A percentile compares a stretch with the other conserved stretches of the same genome.
Evolutionary conservation across 2,888 invertebrate genomes (phyloP).

Genomic region (Aspidiotus rigidus): DNA sequence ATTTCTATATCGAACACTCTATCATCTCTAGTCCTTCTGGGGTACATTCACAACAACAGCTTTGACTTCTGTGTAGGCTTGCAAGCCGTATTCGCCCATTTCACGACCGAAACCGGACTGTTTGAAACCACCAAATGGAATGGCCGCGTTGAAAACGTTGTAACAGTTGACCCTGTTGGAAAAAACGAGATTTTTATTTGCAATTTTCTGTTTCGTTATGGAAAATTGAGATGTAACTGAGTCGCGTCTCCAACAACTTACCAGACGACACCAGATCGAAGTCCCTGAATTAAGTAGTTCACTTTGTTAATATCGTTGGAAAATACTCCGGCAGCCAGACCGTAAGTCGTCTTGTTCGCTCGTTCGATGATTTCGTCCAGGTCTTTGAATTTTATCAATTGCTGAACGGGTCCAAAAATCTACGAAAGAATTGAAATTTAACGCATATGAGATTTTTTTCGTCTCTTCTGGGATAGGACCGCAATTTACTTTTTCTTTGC

Average conservation of each 20-base stretch:
- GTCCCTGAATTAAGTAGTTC: conserved; percentile 59
- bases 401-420: conserved; percentile 88
- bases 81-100: conserved; percentile 84
- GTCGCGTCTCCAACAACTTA: conserved; percentile 41
- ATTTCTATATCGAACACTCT: no score
- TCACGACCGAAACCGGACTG: conserved; percentile 94
- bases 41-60: conserved; percentile 66
- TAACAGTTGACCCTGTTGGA: conserved; percentile 77
- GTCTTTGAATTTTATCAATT: conserved; percentile 69
- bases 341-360: conserved; percentile 70
- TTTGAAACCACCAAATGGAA: conserved; percentile 95
- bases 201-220: no score
- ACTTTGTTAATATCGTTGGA: conserved; percentile 72
- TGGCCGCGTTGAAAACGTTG: conserved; percentile 69
- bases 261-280: conserved; percentile 77
- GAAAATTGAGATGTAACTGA: no score
- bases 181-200: neutral
- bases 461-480: no score
- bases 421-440: conserved; percentile 43
- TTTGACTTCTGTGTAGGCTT: conserved; percentile 92
- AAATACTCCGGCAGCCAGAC: conserved; percentile 72
- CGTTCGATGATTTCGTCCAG: conserved; percentile 71
- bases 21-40: conserved; percentile 48
- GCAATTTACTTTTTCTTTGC: no score
- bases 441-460: conserved; percentile 11